phyloP scores from a whole-genome alignment of 1,140 invertebrate species.

The Saccostrea echinata region DNA sequence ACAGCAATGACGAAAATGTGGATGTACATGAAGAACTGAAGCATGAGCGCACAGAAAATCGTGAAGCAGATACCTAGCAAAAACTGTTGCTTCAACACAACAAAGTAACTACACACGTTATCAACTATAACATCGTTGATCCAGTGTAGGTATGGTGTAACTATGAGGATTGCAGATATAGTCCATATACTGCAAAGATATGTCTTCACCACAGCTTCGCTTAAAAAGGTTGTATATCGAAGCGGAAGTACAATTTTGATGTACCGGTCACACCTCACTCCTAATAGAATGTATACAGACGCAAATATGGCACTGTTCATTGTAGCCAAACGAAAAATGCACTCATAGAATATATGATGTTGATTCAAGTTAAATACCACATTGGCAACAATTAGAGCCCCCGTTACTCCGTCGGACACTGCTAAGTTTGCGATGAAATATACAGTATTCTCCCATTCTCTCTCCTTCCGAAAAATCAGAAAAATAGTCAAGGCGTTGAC shows the following conservation, averaged over 20 bases:
- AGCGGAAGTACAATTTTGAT: not conserved
- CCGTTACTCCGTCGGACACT: not conserved
- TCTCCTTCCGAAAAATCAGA: not conserved
- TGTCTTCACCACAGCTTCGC: not conserved
- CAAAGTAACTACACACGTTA: not conserved
- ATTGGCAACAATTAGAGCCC: not conserved
- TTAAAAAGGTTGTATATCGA: not conserved
- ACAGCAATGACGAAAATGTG: not conserved
- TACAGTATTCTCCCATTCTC: not conserved
- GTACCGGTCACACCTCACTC: constrained; percentile 8
- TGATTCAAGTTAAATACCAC: not conserved
- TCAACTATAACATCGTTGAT: not conserved
- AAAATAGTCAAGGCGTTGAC: not conserved
- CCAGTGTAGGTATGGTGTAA: not conserved
- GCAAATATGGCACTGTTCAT: not conserved
- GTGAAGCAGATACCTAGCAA: not conserved
- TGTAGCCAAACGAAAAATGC: not conserved
- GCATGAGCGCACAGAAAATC: not conserved
- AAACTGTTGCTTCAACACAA: not conserved
- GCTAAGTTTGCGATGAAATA: not conserved
- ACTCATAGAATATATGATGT: constrained; percentile 18
- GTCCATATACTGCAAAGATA: not conserved
- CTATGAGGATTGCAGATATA: not conserved
- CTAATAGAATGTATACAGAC: constrained; percentile 1
- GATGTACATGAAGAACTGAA: not conserved